Base-by-base conservation (phyloP, 2,113 vertebrate genomes). In the Nanorana parkeri region DNA sequence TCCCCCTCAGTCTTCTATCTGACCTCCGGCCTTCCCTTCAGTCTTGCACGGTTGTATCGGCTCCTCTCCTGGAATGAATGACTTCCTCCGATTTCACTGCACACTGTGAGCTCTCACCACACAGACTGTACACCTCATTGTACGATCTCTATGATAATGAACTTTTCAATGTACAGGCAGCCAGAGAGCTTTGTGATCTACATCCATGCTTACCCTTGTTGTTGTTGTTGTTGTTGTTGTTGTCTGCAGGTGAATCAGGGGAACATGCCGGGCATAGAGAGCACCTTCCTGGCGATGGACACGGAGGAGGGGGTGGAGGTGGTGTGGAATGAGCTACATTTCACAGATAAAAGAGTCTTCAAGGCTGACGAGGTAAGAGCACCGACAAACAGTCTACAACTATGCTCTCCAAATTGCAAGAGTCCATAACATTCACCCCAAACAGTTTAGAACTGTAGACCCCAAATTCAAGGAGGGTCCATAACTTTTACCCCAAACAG, bases 291-390 rank as follows among this genome's bases (percentile, higher is more conserved):
- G 84, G 97, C 97, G 87, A 99, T 99, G 97, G 97, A 99, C 92
- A 98, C 96, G 0, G 97, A 98, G 88, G 97, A 98, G 78, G 97
- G 97, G 0, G 96, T 98, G 87, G 97, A 98, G 87, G 97, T 99
- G 86, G 96, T 97, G 79, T 99, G 97, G 97, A 97, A 97, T 0
- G 97, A 98, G 88, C 92, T 98, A 68, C 95, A 95, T 79, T 98
- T 98, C 89, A 92, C 93, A 0, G 95, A 98, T 89, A 96, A 94
- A 87, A 97, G 96, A 68, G 94, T 96, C 85, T 97, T 97, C 85
- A 95, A 95, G 61, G 92, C 94, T 0, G 95, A 96, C 0, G 96
- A 98, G 96, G 97, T 98, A 90, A 0, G 26, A 21, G n/a, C 2
- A 21, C 58, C 7, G 6, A 11, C 2, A 47, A 47, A 47, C 6